Evolutionary conservation across 2,113 vertebrate genomes (phyloP).

Genomic region (Pagrus major): DNA sequence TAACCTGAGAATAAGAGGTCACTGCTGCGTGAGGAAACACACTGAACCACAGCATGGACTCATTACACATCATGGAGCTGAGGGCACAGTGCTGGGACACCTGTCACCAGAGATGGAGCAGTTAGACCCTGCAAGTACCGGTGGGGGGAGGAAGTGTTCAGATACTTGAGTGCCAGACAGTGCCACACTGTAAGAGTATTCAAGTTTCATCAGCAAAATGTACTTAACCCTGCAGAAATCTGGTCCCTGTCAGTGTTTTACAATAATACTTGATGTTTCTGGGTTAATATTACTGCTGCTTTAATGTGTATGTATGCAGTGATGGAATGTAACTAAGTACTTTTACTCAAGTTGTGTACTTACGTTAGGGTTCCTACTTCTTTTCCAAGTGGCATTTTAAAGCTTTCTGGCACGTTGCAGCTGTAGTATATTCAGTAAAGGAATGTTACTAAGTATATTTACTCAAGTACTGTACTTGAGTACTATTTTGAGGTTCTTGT

Average conservation of each 20-base stretch:
- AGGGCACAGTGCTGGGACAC: constrained; percentile 1
- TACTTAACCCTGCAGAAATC: background rate
- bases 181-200: background rate
- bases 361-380: too few relatives aligned
- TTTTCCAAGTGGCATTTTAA: too few relatives aligned
- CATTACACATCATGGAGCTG: constrained; percentile 1
- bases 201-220: background rate
- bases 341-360: background rate
- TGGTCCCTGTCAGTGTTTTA: background rate
- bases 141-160: too few relatives aligned
- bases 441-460: too few relatives aligned
- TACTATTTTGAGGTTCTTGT: too few relatives aligned
- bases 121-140: too few relatives aligned
- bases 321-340: too few relatives aligned
- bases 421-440: too few relatives aligned
- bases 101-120: too few relatives aligned
- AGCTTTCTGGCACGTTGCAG: too few relatives aligned
- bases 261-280: background rate
- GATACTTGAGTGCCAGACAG: too few relatives aligned
- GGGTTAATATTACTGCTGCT: background rate
- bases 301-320: background rate
- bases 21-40: constrained; percentile 55
- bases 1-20: constrained; percentile 72
- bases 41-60: constrained; percentile 8
- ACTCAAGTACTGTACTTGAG: too few relatives aligned